phyloP scores from a whole-genome alignment of 2,888 invertebrate genomes.

The Lasioglossum figueresi region DNA sequence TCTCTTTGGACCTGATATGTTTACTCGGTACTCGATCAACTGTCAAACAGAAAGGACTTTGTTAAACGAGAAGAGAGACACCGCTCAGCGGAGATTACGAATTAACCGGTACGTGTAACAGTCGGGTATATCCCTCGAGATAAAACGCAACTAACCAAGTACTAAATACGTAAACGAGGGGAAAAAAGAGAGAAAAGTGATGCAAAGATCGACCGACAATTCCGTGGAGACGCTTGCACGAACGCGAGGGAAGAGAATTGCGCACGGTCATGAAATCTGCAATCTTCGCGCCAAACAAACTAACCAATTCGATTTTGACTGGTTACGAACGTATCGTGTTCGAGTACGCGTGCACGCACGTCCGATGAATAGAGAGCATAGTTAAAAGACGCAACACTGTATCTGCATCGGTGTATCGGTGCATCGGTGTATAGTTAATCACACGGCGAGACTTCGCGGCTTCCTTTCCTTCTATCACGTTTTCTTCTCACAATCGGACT shows the following conservation, averaged over 20 bases:
- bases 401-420: conserved; percentile 40
- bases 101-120: conserved; percentile 14
- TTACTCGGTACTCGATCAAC: conserved; percentile 68
- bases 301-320: conserved; percentile 31
- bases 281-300: conserved; percentile 11
- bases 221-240: conserved; percentile 22
- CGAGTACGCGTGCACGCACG: not conserved
- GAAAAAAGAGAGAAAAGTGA: not conserved
- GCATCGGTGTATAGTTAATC: conserved; percentile 22
- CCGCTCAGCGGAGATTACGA: not conserved
- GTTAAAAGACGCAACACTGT: conserved; percentile 25
- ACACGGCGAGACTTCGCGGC: conserved; percentile 32
- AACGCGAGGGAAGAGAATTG: conserved; percentile 13
- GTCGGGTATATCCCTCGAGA: not conserved
- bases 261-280: conserved; percentile 20
- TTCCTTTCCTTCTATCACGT: conserved; percentile 42
- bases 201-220: conserved; percentile 11
- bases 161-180: not conserved
- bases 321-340: conserved; percentile 8
- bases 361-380: conserved; percentile 8
- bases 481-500: conserved; percentile 34
- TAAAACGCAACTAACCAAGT: not conserved
- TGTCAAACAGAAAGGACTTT: conserved; percentile 66
- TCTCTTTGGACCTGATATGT: conserved; percentile 52
- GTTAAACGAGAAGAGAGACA: not conserved